These are phyloP conservation scores for Marmota monax DNA, from an alignment of 2,113 vertebrate genomes.

Conservation along the genomic window DNA sequence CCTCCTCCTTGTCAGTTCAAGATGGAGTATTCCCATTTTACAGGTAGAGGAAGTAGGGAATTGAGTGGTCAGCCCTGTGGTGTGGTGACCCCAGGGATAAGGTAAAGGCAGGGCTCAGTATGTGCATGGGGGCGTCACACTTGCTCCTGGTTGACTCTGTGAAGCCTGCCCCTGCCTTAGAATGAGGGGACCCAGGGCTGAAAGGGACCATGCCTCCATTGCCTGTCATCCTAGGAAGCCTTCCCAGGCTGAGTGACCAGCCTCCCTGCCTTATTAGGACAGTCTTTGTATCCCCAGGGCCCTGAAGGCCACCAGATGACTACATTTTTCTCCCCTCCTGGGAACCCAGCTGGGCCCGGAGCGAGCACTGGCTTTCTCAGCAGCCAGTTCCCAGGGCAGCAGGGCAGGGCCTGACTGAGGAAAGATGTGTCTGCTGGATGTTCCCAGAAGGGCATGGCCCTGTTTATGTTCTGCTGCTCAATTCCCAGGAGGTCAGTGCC, in stretches of 20 bases:
- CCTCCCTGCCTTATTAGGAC: conserved; percentile 75
- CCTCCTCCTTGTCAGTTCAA: background rate
- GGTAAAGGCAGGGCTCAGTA: background rate
- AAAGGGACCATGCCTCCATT: background rate
- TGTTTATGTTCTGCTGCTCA: background rate
- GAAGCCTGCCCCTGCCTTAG: background rate
- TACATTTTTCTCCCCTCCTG: conserved; percentile 48
- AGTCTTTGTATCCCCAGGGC: conserved; percentile 18
- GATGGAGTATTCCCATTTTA: too few relatives aligned
- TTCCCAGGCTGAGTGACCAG: conserved; percentile 37
- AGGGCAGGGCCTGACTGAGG: background rate
- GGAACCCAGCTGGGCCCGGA: conserved; percentile 14
- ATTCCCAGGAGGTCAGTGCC: conserved; percentile 21
- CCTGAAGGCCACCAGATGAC: background rate
- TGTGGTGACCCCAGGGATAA: background rate
- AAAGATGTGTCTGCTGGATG: background rate
- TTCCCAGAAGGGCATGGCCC: background rate
- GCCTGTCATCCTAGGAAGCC: conserved; percentile 36
- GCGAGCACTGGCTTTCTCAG: background rate
- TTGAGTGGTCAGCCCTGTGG: background rate
- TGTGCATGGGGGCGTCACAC: background rate
- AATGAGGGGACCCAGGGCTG: background rate
- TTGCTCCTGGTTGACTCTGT: background rate
- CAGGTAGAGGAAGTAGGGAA: too few relatives aligned
- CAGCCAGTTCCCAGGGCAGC: conserved; percentile 57